Conservation (phyloP, 1,140 invertebrate species). For the Atta colombica region DNA sequence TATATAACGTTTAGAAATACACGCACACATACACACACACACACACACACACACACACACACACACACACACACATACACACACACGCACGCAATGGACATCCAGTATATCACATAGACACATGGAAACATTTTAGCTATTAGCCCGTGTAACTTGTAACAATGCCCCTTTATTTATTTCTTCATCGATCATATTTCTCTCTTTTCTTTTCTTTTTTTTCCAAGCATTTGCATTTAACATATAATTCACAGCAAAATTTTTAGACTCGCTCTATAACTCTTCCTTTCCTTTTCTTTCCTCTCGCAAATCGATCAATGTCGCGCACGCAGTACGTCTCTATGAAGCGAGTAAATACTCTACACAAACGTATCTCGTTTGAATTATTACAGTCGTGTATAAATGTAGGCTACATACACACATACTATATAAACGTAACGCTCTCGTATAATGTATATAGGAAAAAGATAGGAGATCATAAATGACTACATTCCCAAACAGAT, state of each 20-base stretch:
- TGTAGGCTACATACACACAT: constrained; percentile 65
- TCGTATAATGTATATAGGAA: constrained; percentile 56
- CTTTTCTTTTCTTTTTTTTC: neutral
- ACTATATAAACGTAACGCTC: constrained; percentile 47
- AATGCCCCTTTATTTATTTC: constrained; percentile 82
- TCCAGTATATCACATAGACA: constrained; percentile 69
- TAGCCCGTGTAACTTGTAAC: constrained; percentile 81
- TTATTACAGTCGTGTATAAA: constrained; percentile 58
- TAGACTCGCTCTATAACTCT: constrained; percentile 14
- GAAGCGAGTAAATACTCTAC: constrained; percentile 54
- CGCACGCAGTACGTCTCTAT: constrained; percentile 26
- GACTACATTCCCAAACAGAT: constrained; percentile 56
- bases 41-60: constrained; percentile 1
- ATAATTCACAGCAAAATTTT: constrained; percentile 60
- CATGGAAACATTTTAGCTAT: constrained; percentile 76
- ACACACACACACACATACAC: constrained; percentile 5
- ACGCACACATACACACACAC: constrained; percentile 27
- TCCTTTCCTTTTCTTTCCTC: constrained; percentile 12
- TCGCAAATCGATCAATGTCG: constrained; percentile 37
- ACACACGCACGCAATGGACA: constrained; percentile 56
- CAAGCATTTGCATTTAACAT: constrained; percentile 60
- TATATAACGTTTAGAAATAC: constrained; percentile 76
- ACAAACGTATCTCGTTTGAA: constrained; percentile 49
- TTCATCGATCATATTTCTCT: constrained; percentile 70
- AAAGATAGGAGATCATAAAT: constrained; percentile 68